Base-by-base conservation (phyloP, 2,797 vertebrate species). In the Holocentrus rufus region DNA sequence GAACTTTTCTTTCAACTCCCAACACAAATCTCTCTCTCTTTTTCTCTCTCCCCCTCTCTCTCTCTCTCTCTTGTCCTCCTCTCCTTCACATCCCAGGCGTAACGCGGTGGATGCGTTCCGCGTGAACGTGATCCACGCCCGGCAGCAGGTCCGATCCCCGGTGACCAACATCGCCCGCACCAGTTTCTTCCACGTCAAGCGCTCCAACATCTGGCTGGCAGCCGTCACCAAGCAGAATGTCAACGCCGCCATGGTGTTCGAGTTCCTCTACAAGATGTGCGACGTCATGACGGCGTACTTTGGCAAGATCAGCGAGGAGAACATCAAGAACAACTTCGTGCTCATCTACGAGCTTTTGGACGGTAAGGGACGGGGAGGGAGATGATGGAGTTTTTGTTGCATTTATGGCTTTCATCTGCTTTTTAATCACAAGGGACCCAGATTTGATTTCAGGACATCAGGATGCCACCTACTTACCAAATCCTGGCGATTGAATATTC, bases 291-390 rank as follows among this genome's bases (percentile, higher is more conserved):
- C 97, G 0, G 97, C 97, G 50, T 99, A 99, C 91, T 99, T 99
- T 0, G 98, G 97, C 88, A 99, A 99, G 93, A 98, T 99, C 95
- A 99, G 98, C 0, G 98, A 99, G 86, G 98, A 99, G 90, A 99
- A 99, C 93, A 99, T 99, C 93, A 99, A 99, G 94, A 99, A 99
- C 93, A 99, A 99, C 94, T 99, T 99, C 15, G 98, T 99, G 87
- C 95, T 99, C 73, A 99, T 99, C 91, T 99, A 99, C 13, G 98
- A 99, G 92, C 94, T 99, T 61, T 93, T 99, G 90, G 98, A 99
- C 31, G 98, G 98, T 99, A 93, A 57, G 25, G 85, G 44, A 9
- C 15, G 11, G n/a, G n/a, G 15, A 13, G 59, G 39, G 8, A 54
- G 23, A 54, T 54, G 15, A 27, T 4, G 52, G 7, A 4, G 31